Evolutionary conservation across 2,113 vertebrate species (phyloP), one percentile per base, ranked within the genome.

Genomic region (Phocoena sinus): DNA sequence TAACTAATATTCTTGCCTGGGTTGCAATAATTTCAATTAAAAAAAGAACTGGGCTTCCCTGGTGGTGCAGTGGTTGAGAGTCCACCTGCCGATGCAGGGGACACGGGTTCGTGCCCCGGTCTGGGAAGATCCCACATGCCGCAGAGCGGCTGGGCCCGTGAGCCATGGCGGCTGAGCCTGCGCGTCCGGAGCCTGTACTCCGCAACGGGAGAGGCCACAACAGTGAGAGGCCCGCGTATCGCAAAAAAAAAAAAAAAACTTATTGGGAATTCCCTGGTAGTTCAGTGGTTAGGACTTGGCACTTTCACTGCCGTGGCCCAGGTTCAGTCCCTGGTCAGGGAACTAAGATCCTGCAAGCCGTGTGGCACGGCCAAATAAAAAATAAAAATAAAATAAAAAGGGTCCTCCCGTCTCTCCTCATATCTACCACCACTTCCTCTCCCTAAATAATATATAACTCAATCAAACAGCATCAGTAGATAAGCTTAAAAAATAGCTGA

Each of bases 401-500:
- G 26, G 53, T 67, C 31, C 41, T 71, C 89, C 65, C 14, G 92
- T 88, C 67, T 90, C 25, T 76, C 33, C 50, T 89, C 62, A 70
- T 41, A 74, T 36, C 38, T 79, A 87, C 33, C 17, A 65, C 25
- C 20, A 77, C 5, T 65, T 86, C 73, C 44, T 96, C 28, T 96
- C 56, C 68, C 47, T 56, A 47, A 87, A 87, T 83, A 86, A 83
- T 60, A 92, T 5, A 71, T 50, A 95, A 89, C 70, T 94, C 47
- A 95, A 60, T 71, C 86, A 97, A 88, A 95, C 18, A 76, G 17
- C 33, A 86, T 11, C 90, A 50, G 73, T n/a, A 82, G 33, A 41
- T 73, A 71, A 87, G 53, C 73, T 89, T 94, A 89, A 58, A 96
- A 95, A 95, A 89, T 44, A 92, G 95, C 28, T 41, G 14, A 44